Evolutionary conservation across 1,140 invertebrate species (phyloP).

Genomic region (Aphelinus atriplicis): DNA sequence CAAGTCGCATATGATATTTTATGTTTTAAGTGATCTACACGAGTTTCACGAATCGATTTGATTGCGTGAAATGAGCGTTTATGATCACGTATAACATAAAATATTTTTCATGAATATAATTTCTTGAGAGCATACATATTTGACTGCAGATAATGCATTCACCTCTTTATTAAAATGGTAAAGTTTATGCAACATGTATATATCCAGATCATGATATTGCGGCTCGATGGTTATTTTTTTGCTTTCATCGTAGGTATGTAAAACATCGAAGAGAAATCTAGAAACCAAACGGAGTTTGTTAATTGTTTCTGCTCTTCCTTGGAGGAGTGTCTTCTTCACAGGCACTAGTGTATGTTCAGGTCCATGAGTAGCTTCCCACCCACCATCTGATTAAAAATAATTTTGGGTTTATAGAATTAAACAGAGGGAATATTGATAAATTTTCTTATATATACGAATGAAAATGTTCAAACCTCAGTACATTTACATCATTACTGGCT

Average conservation of each 20-base stretch:
- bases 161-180: constrained; percentile 74
- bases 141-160: too few relatives aligned
- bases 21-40: too few relatives aligned
- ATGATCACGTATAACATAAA: too few relatives aligned
- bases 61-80: too few relatives aligned
- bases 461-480: constrained; percentile 72
- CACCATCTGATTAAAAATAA: constrained; percentile 75
- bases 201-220: constrained; percentile 75
- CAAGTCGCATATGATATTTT: too few relatives aligned
- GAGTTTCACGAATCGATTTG: too few relatives aligned
- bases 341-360: constrained; percentile 79
- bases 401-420: too few relatives aligned
- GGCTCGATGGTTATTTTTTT: constrained; percentile 51
- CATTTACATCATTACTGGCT: constrained; percentile 77
- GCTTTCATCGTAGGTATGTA: constrained; percentile 64
- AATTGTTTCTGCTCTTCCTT: constrained; percentile 76
- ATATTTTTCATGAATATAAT: too few relatives aligned
- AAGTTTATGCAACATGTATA: constrained; percentile 79
- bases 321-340: constrained; percentile 77
- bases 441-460: too few relatives aligned
- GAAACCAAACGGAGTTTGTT: constrained; percentile 82
- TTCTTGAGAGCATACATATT: too few relatives aligned
- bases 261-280: constrained; percentile 80
- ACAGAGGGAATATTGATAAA: too few relatives aligned
- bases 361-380: constrained; percentile 91